Base-by-base conservation (phyloP, 2,888 invertebrate genomes). In the Oscheius onirici region DNA sequence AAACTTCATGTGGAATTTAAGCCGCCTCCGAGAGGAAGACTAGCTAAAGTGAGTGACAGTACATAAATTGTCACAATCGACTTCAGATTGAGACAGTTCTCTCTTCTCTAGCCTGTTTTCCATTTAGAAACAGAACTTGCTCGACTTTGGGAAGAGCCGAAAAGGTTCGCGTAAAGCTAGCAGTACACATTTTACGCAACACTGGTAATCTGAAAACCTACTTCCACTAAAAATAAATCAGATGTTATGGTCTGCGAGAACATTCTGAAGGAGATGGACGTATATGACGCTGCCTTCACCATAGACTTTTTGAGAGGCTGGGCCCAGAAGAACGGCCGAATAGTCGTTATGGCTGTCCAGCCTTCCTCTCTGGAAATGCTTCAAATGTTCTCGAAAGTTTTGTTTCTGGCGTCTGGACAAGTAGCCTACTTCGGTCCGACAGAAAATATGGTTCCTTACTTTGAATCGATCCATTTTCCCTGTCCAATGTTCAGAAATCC, bases 401-500 rank as follows among this genome's bases (percentile, higher is more conserved):
- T 94, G 44, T 89, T 96, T 76, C 91, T 95, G 77, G 95, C 95
- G 15, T 94, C 94, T 15, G 95, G 95, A 44, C 91, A 95, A 80
- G 92, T 95, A 13, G 93, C 95, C 91, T 96, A 93, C 88, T 94
- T 93, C 84, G 96, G 95, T 44, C 92, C 92, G 83, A 91, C 95
- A 84, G 91, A 93, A 84, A 94, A 95, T 88, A 93, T 96, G 92
- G 61, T 70, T 24, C 69, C 72, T 86, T 96, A 96, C 90, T 96
- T 96, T 90, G 93, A 93, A 67, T 92, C 92, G 63, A 92, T 92
- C 5, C 95, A 95, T 86, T 96, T 95, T 90, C 95, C 95, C 1
- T 96, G 95, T 88, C 96, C 96, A 15, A 93, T 95, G 0, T 95
- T 93, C 88, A 96, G 96, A 89, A 96, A 96, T 88, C 95, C 95